Base-by-base conservation (phyloP, 1,140 invertebrate genomes). In the Drosophila nasuta region DNA sequence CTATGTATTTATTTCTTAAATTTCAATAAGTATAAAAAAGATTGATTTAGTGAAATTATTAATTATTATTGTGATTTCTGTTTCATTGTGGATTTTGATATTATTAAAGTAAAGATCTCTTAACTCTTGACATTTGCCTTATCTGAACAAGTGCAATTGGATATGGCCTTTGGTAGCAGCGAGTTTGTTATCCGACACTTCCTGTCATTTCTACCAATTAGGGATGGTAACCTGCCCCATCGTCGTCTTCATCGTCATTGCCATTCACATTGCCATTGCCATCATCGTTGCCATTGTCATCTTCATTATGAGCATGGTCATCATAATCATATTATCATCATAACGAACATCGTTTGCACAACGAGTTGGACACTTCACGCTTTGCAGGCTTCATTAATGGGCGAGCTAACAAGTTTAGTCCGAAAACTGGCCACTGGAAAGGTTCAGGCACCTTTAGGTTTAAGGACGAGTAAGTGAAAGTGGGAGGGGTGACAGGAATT, bases 401-500 rank as follows among this genome's bases (percentile, higher is more conserved):
- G 10, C 35, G 1, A 20, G 35, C 54, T 57, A 57, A 57, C 54
- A 57, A 57, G 54, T 57, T 57, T 41, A 41, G 35, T 5, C 33
- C 35, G 1, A 41, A 57, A 13, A 38, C 35, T 38, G 35, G 10
- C 7, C 30, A 10, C 3, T 25, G 4, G 13, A 48, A 33, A 33
- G 43, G 46, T 20, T 28, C 30, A 41, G 10, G 8, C 20, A 20
- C 33, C 35, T 17, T n/a, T 13, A 11, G 46, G 10, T 25, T 17
- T 7, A 6, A 11, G 46, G 10, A 6, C 28, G 20, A 33, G 51
- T 5, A 52, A 25, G 10, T 10, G 6, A n/a, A 52, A 20, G 3
- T 17, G 13, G 8, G 45, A 33, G 20, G 5, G 25, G n/a, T 35
- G 13, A 69, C 35, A 82, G 83, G 77, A 87, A 77, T 80, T 87